Conservation (phyloP, 2,888 invertebrate species). For the Trichogramma evanescens region DNA sequence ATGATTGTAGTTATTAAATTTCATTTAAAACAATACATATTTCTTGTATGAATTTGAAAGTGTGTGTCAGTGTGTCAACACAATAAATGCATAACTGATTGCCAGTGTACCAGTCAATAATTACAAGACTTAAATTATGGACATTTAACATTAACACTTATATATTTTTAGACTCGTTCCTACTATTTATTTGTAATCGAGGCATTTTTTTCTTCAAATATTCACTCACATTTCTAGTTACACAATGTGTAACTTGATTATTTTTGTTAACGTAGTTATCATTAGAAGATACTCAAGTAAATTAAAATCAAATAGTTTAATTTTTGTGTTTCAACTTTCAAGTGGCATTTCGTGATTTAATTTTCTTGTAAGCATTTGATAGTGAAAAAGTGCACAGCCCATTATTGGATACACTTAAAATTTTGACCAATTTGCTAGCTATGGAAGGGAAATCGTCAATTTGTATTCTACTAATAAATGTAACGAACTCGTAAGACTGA, state of each 20-base stretch:
- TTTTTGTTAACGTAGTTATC: neutral
- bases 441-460: conserved; percentile 29
- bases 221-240: conserved; percentile 1
- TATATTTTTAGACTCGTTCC: conserved; percentile 33
- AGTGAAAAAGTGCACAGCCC: no score
- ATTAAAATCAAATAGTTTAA: no score
- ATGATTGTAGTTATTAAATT: conserved; percentile 2
- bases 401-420: no score
- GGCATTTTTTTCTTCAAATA: conserved; percentile 15
- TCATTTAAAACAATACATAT: neutral
- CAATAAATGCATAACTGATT: no score
- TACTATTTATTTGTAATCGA: conserved; percentile 28
- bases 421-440: no score
- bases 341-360: no score
- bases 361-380: no score
- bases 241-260: neutral
- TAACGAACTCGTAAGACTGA: conserved; percentile 41
- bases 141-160: conserved; percentile 7
- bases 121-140: neutral
- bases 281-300: no score
- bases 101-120: no score
- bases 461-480: conserved; percentile 30
- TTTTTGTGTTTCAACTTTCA: no score
- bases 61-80: conserved; percentile 4
- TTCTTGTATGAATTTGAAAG: conserved; percentile 5